A percentile compares a stretch with the other conserved stretches of the same genome.
phyloP scores from a whole-genome alignment of 2,888 invertebrate species.

The Rhagonycha fulva region DNA sequence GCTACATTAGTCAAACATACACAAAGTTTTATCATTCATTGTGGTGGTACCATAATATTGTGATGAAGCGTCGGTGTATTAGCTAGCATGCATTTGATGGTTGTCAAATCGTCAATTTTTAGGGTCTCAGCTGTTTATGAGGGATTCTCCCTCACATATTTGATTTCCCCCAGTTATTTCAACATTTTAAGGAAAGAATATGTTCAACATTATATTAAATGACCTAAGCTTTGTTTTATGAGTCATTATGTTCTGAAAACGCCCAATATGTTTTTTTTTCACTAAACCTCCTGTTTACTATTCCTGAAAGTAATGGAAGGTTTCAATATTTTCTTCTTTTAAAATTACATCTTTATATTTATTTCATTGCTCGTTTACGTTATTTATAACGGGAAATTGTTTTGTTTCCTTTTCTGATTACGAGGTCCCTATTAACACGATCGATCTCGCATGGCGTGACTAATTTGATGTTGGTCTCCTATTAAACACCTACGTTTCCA shows the following conservation, averaged over 20 bases:
- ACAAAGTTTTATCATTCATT: conserved; percentile 4
- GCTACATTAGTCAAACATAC: neutral
- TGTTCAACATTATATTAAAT: conserved; percentile 16
- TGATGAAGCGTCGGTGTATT: conserved; percentile 5
- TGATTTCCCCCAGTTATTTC: conserved; percentile 21
- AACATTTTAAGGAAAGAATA: conserved; percentile 18
- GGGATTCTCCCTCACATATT: conserved; percentile 25
- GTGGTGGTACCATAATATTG: neutral
- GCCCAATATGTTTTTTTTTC: neutral
- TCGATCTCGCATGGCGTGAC: conserved; percentile 49
- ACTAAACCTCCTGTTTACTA: neutral
- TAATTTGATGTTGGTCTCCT: conserved; percentile 47
- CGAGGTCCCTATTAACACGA: conserved; percentile 46
- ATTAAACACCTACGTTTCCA: conserved; percentile 45
- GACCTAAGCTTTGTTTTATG: conserved; percentile 40
- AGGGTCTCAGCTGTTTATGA: conserved; percentile 22
- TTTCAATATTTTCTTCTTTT: neutral
- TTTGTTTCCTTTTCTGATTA: conserved; percentile 28
- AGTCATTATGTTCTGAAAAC: conserved; percentile 29
- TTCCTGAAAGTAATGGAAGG: neutral
- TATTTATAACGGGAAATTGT: conserved; percentile 11
- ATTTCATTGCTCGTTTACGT: neutral
- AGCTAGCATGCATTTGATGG: conserved; percentile 22
- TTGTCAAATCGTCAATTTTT: conserved; percentile 26
- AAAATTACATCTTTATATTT: neutral